A percentile compares a stretch with the other conserved stretches of the same genome.
Conservation (phyloP, 2,113 vertebrate species). For the Alces alces region DNA sequence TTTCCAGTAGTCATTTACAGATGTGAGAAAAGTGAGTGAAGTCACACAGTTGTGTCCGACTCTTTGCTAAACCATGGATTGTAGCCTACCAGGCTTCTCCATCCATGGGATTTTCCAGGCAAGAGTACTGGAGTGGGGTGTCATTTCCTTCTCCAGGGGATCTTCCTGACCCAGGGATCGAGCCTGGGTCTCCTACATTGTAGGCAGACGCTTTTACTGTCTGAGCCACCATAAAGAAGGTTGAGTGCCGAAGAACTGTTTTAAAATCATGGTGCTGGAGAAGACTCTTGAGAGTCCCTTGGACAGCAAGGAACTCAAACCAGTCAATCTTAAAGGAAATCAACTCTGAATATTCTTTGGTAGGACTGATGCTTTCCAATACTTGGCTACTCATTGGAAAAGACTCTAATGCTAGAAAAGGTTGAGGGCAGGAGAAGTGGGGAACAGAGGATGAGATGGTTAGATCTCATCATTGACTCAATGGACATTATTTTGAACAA, state of each 20-base stretch:
- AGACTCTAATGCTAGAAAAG: not conserved
- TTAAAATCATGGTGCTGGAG: not conserved
- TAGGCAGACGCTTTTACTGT: not conserved
- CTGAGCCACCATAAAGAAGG: not conserved
- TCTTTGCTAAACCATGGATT: not conserved
- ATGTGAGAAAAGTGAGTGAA: not conserved
- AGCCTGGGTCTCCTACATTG: not conserved
- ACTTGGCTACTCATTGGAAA: not conserved
- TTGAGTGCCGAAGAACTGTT: not conserved
- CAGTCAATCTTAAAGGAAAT: not conserved
- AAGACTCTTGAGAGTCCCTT: not conserved
- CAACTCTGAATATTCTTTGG: not conserved
- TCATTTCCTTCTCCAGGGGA: not conserved
- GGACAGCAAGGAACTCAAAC: not conserved
- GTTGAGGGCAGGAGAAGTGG: not conserved
- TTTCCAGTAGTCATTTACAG: not conserved
- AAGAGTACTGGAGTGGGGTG: not conserved
- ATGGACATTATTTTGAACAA: not conserved
- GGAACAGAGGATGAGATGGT: not conserved
- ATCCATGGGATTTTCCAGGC: not conserved
- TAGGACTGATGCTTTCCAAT: not conserved
- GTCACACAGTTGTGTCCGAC: not conserved
- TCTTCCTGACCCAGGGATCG: not conserved
- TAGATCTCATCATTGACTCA: not conserved
- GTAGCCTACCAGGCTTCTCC: not conserved